phyloP scores from a whole-genome alignment of 2,113 vertebrate species.

The Pseudopodoces humilis region DNA sequence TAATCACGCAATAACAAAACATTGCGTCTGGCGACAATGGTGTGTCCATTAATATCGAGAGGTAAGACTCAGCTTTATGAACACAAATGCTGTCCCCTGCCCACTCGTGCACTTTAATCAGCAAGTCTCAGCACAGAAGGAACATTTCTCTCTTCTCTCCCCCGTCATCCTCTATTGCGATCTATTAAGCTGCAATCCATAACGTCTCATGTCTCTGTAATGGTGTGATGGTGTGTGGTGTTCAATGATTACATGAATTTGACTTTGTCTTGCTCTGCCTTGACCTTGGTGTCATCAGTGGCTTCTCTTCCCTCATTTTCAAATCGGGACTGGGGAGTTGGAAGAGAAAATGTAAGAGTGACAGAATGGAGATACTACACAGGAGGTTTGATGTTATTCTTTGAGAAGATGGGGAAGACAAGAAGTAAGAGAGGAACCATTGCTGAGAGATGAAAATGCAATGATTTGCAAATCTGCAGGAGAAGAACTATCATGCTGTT shows the following conservation, averaged over 20 bases:
- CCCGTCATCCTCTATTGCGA: neutral
- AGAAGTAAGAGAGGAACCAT: neutral
- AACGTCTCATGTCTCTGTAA: conserved; percentile 1
- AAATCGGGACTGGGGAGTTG: neutral
- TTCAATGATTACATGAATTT: conserved; percentile 58
- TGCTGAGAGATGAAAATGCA: neutral
- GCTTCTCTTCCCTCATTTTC: neutral
- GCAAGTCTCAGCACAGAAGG: conserved; percentile 6
- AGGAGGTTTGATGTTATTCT: neutral
- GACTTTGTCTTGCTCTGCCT: conserved; percentile 49
- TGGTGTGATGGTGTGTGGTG: neutral
- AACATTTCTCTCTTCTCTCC: conserved; percentile 24
- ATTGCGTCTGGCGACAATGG: conserved; percentile 14
- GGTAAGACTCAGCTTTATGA: conserved; percentile 16
- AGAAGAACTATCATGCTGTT: neutral
- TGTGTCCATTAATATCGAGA: conserved; percentile 40
- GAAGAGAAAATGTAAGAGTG: neutral
- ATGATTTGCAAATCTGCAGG: neutral
- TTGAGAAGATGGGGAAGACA: neutral
- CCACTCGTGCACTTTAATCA: conserved; percentile 51
- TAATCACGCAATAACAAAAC: conserved; percentile 68
- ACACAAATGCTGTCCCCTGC: conserved; percentile 31
- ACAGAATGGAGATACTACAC: neutral
- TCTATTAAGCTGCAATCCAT: conserved; percentile 58
- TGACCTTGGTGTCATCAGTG: conserved; percentile 53